Evolutionary conservation across 2,888 invertebrate genomes (phyloP), one percentile per base, ranked within the genome.

Genomic region (Acronicta leporina): DNA sequence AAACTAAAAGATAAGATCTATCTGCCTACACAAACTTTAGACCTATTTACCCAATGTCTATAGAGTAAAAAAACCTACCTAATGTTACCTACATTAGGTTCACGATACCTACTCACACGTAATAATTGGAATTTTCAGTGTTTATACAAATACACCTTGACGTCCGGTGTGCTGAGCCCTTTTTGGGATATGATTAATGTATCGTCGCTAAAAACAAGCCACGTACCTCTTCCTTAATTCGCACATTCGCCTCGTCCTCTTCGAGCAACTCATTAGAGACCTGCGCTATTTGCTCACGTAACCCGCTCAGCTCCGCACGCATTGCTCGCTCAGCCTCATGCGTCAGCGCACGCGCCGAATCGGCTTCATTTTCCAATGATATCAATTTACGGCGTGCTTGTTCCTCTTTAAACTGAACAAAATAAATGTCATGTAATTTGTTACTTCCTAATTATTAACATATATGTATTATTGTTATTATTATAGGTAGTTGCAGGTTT

Each of bases 381-480:
- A 62, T 42, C 49, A 87, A 49, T 67, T 86, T 89, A 9, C 90
- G 86, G 1, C 87, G 84, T 3, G 82, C 81, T 74, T 91, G 88
- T 51, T 91, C 91, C 75, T 94, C 93, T 76, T 90, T 90, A 50
- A 91, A 90, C 94, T 93, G 56, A 57, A 57, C 13, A 1, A 15
- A 52, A 47, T 14, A 16, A 14, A 14, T 15, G 0, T 35, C 4
- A 4, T n/a, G 35, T 9, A 13, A 35, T 16, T 38, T 38, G 5
- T 13, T 16, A 33, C 33, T 5, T 13, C 5, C 11, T 5, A 16
- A 20, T 11, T 42, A 2, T 10, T 42, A 10, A 40, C 27, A 1
- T 27, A 7, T 7, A 7, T 5, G 1, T 7, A n/a, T 27, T 27
- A 7, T 33, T 33, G 1, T 1, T 10, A 10, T 10, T 1, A 33